Base-by-base conservation (phyloP, 2,888 invertebrate genomes). In the Spodoptera exigua region DNA sequence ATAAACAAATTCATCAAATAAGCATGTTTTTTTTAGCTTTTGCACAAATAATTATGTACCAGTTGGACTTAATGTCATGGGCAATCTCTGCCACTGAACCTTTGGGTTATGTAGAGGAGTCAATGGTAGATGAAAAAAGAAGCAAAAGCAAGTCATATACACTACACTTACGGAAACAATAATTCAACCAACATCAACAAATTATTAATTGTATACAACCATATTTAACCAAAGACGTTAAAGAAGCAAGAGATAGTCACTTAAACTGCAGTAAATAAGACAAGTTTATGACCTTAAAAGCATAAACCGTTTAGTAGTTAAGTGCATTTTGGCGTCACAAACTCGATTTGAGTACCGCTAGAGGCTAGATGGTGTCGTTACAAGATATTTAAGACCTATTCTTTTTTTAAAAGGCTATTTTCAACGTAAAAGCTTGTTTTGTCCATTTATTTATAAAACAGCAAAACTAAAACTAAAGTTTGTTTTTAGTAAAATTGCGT, bases 281-380 rank as follows among this genome's bases (percentile, higher is more conserved):
- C 65, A 64, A 60, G 56, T 83, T 81, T 78, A 84, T 70, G 71
- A 70, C 58, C 59, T 64, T 59, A 70, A 56, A 79, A 80, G 76
- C 78, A 76, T 82, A 80, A 84, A 79, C 63, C 76, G 70, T 81
- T 83, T 74, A 78, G 72, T 69, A 70, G 71, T 70, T 78, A 81
- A 81, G 80, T 78, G 80, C 79, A 76, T 60, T 81, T 75, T 75
- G 72, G 70, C 67, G 78, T 78, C 74, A 64, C 63, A 61, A 48
- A 46, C 51, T 65, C 60, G 65, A 66, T 54, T 65, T 68, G 67
- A 57, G 66, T 58, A 40, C 49, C 51, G 64, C 70, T 58, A 61
- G 60, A 56, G 41, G n/a, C 69, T 68, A 75, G 69, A 79, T 63
- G 72, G 66, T 57, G 57, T 67, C 64, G 54, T 76, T 69, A 65